Evolutionary conservation across 2,113 vertebrate genomes (phyloP).

Genomic region (Verasper variegatus): DNA sequence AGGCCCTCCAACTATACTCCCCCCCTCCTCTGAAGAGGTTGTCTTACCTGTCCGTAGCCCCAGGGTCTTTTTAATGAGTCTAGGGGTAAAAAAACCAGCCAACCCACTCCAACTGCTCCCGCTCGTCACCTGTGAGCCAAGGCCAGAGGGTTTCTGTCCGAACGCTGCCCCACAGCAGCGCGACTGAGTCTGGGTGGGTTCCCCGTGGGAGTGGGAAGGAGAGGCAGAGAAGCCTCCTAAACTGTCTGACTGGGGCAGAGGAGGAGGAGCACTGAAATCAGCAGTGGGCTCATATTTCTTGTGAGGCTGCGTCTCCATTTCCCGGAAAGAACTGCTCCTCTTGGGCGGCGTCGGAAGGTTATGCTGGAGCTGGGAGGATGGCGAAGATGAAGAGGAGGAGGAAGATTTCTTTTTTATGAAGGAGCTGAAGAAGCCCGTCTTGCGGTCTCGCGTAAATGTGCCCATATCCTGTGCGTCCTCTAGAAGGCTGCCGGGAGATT

Average conservation of each 20-base stretch:
- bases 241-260: slow-evolving; percentile 89
- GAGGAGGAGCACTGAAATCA: slow-evolving; percentile 82
- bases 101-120: slow-evolving; percentile 93
- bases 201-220: slow-evolving; percentile 86
- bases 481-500: slow-evolving; percentile 92
- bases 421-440: slow-evolving; percentile 98
- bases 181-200: slow-evolving; percentile 85
- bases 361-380: slow-evolving; percentile 78
- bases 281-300: slow-evolving; percentile 96
- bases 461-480: slow-evolving; percentile 91
- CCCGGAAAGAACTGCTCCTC: slow-evolving; percentile 96
- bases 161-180: slow-evolving; percentile 93
- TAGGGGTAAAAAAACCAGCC: slow-evolving; percentile 97
- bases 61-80: slow-evolving; percentile 98
- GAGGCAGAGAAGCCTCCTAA: slow-evolving; percentile 85
- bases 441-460: slow-evolving; percentile 95
- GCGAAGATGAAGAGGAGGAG: slow-evolving; percentile 74
- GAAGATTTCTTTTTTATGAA: slow-evolving; percentile 95
- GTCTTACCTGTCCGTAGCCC: slow-evolving; percentile 93
- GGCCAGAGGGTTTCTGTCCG: slow-evolving; percentile 88
- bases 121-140: slow-evolving; percentile 82
- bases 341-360: slow-evolving; percentile 94
- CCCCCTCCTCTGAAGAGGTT: slow-evolving; percentile 85
- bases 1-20: slow-evolving; percentile 70
- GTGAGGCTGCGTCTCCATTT: slow-evolving; percentile 97